A percentile compares a stretch with the other conserved stretches of the same genome.
phyloP scores from a whole-genome alignment of 1,140 invertebrate species.

The Drosophila lowei region DNA sequence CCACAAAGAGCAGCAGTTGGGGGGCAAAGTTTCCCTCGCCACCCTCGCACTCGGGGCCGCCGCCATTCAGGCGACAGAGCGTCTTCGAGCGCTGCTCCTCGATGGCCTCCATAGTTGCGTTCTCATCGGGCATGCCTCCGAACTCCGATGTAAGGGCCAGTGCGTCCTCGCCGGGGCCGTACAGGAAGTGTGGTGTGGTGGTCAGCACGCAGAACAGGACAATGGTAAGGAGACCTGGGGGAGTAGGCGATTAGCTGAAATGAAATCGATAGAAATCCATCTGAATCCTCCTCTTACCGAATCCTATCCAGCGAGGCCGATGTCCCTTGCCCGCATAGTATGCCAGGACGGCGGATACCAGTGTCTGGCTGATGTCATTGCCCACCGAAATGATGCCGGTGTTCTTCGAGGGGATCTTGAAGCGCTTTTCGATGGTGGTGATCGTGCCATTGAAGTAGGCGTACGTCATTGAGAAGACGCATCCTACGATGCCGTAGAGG shows the following conservation, averaged over 20 bases:
- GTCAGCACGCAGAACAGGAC: conserved; percentile 88
- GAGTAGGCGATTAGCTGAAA: no score
- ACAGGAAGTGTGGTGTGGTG: conserved; percentile 89
- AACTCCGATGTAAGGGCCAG: conserved; percentile 87
- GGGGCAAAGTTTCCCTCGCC: conserved; percentile 86
- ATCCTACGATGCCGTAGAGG: conserved; percentile 89
- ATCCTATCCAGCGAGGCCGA: conserved; percentile 74
- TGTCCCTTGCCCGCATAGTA: conserved; percentile 76
- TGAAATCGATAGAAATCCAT: no score
- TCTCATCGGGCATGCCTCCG: conserved; percentile 81
- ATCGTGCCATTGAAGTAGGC: conserved; percentile 91
- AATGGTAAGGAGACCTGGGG: conserved; percentile 86
- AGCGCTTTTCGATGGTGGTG: conserved; percentile 91
- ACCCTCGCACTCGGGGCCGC: conserved; percentile 84
- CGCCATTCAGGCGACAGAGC: conserved; percentile 74
- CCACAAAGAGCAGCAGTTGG: conserved; percentile 86
- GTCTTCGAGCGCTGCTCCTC: conserved; percentile 81
- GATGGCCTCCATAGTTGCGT: conserved; percentile 76
- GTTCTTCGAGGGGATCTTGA: conserved; percentile 90
- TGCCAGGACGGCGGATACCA: conserved; percentile 64
- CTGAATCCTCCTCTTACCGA: conserved; percentile 44
- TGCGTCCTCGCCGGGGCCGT: conserved; percentile 88
- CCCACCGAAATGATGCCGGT: conserved; percentile 89
- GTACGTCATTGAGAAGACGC: conserved; percentile 89
- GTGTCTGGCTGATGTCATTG: conserved; percentile 84